These are phyloP conservation scores for Tetrax tetrax DNA, from an alignment of 2,113 vertebrate species.

Conservation along the genomic window DNA sequence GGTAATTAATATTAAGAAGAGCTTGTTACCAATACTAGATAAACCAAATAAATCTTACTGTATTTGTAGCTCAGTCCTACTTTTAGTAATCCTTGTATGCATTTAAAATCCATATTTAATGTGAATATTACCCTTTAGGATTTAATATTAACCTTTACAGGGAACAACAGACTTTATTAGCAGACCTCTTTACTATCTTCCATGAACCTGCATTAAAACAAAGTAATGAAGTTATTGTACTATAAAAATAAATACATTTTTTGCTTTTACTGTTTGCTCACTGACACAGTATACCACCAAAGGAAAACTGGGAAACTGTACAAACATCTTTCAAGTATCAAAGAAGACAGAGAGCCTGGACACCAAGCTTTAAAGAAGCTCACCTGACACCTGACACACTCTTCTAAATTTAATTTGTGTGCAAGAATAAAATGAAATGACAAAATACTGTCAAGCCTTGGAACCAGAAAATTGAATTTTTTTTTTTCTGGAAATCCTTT, in stretches of 20 bases:
- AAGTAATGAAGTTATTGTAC: background rate
- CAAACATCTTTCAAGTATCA: background rate
- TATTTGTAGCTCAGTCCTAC: background rate
- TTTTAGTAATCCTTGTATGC: background rate
- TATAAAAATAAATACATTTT: background rate
- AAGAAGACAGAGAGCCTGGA: background rate
- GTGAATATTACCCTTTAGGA: background rate
- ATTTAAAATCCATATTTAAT: background rate
- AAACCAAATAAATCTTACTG: background rate
- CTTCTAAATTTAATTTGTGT: background rate
- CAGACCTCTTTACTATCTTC: background rate
- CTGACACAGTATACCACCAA: background rate
- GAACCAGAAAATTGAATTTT: background rate
- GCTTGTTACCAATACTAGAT: background rate
- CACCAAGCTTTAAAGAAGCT: background rate
- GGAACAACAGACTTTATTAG: background rate
- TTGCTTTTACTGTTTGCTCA: background rate
- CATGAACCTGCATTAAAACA: background rate
- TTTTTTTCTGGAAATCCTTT: background rate
- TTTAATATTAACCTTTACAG: background rate
- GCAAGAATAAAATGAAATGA: conserved; percentile 23
- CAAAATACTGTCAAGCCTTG: background rate
- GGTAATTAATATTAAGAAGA: background rate
- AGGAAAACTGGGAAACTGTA: background rate
- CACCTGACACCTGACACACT: background rate